These are phyloP conservation scores for Pseudopipra pipra DNA, from an alignment of 2,113 vertebrate species.

Conservation along the genomic window DNA sequence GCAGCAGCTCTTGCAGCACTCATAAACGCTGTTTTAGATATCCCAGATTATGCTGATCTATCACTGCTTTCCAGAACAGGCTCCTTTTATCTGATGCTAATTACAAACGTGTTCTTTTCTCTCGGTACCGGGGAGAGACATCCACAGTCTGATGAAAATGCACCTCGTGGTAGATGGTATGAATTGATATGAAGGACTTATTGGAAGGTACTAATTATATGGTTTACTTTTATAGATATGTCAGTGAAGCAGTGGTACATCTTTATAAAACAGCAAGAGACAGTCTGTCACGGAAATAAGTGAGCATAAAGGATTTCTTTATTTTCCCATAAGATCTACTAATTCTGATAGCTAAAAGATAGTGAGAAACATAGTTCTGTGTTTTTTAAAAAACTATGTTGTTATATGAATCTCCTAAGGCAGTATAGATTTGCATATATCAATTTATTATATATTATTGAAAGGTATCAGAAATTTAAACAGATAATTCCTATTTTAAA, in stretches of 20 bases:
- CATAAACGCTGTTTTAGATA: background rate
- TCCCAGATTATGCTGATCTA: background rate
- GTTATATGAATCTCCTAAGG: background rate
- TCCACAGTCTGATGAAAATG: background rate
- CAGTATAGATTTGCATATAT: background rate
- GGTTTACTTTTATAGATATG: background rate
- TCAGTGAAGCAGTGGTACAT: background rate
- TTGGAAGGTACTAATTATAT: background rate
- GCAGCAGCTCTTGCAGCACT: background rate
- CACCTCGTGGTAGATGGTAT: background rate
- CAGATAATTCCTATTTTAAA: too few species aligned
- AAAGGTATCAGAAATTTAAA: background rate
- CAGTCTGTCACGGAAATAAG: background rate
- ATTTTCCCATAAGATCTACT: background rate
- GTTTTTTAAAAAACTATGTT: fast-evolving
- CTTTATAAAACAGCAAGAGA: background rate
- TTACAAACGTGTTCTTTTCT: background rate
- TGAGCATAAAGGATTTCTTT: background rate
- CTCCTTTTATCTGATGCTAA: background rate
- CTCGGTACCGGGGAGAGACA: background rate
- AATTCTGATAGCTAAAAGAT: background rate
- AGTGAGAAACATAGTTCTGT: background rate
- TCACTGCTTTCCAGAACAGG: background rate
- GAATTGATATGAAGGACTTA: background rate
- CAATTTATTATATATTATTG: background rate